These are phyloP conservation scores for Falco punctatus DNA, from an alignment of 2,113 vertebrate genomes.

Conservation along the genomic window DNA sequence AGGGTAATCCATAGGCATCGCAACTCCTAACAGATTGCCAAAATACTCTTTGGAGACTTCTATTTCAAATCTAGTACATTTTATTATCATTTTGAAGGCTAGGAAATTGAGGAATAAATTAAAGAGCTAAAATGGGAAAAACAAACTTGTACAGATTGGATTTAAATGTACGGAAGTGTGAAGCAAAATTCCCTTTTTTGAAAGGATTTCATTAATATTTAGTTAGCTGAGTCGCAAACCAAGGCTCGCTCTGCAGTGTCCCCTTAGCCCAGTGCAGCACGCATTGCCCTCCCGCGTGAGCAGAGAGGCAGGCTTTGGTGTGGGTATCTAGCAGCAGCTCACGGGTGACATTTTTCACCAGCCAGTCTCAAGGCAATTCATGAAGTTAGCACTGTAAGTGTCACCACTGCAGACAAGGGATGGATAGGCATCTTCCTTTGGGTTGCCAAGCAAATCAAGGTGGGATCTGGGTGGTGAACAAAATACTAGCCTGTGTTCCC, in stretches of 20 bases:
- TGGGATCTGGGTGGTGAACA: neutral
- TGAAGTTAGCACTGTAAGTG: neutral
- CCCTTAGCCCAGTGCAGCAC: neutral
- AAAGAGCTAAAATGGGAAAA: constrained; percentile 60
- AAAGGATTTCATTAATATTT: constrained; percentile 46
- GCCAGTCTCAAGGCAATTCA: neutral
- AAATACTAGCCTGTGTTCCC: neutral
- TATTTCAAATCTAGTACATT: constrained; percentile 49
- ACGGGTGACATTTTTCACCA: neutral
- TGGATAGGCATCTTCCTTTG: neutral
- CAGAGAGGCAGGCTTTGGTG: neutral
- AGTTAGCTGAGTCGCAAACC: constrained; percentile 16
- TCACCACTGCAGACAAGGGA: neutral
- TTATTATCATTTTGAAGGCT: constrained; percentile 46
- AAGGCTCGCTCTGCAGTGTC: neutral
- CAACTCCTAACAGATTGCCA: constrained; percentile 60
- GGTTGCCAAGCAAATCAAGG: neutral
- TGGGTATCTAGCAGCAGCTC: neutral
- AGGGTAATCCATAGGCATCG: constrained; percentile 59
- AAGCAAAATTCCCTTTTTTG: constrained; percentile 18
- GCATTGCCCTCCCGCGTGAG: accelerated
- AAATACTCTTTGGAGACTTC: constrained; percentile 51
- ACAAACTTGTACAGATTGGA: constrained; percentile 57
- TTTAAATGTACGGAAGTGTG: neutral
- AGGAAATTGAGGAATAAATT: constrained; percentile 66